These are phyloP conservation scores for Saturnia japonica DNA, from an alignment of 2,888 invertebrate genomes.

Conservation along the genomic window DNA sequence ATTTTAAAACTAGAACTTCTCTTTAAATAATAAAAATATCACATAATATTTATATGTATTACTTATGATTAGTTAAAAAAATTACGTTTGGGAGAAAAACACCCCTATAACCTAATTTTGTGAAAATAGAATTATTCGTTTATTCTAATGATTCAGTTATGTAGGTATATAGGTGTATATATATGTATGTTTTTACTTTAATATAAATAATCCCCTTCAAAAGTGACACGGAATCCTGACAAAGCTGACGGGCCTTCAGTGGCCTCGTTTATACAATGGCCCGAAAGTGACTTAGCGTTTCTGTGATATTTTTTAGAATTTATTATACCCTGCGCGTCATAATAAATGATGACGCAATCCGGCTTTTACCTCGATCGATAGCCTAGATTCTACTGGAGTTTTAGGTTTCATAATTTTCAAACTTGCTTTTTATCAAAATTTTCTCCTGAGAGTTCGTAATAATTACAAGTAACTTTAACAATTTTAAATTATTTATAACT, in stretches of 20 bases:
- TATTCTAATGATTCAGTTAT: not conserved
- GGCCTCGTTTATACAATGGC: constrained; percentile 51
- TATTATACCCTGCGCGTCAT: constrained; percentile 43
- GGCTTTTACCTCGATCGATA: constrained; percentile 30
- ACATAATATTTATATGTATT: not conserved
- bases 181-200: not conserved
- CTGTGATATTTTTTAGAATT: constrained; percentile 38
- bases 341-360: constrained; percentile 42
- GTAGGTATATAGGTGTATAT: not conserved
- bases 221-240: constrained; percentile 22
- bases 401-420: not conserved
- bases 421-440: not conserved
- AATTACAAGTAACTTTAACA: not conserved
- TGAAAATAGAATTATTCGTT: not conserved
- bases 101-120: not conserved
- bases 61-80: not conserved
- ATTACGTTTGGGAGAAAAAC: not conserved
- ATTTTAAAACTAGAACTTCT: not conserved
- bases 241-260: constrained; percentile 31
- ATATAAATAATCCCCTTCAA: constrained; percentile 19
- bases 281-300: constrained; percentile 43
- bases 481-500: not conserved
- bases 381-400: not conserved
- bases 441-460: not conserved
- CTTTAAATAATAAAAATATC: not conserved